Base-by-base conservation (phyloP, 30 jellyfish, hydroid and myxozoan species). In the Phacellophora camtschatica region DNA sequence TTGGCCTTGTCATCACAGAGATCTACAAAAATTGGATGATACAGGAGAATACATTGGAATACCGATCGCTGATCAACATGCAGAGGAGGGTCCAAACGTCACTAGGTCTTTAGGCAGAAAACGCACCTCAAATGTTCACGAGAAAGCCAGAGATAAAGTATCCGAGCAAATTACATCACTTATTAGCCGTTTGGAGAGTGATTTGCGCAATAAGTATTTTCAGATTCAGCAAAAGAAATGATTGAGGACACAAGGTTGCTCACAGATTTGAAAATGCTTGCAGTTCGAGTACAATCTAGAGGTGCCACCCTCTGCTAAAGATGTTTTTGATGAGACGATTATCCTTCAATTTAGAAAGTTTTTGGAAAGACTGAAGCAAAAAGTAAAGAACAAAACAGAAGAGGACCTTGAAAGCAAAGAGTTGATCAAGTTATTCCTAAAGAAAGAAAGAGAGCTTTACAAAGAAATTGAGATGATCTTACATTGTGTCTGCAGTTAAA, bases 221-320 rank as follows among this genome's bases (percentile, higher is more conserved):
- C 55, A 63, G 55, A 63, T 35, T 63, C 77, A 63, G 77, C 77
- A 63, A 63, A 63, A 63, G 51, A 35, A 32, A 18, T 63, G 51
- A 63, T 63, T 13, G 77, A 63, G 56, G 56, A 63, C 29, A 63
- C 56, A 20, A 63, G 77, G 28, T 18, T 63, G 54, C 77, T 63
- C 77, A 34, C 82, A 16, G 82, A 42, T 34, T 68, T 36, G 70
- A 68, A 68, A 68, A 68, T 42, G 39, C 73, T 68, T 68, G 82
- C 82, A 4, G 23, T 42, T 34, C 39, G 71, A 13, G 35, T 68
- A 22, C 71, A 42, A 2, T 36, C 82, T 20, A 43, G 82, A 34
- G 70, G 82, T 20, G 72, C 82, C 35, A 68, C 25, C 82, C 9
- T 34, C 39, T 68, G 49, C 25, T 22, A 68, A 36, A 68, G 82